Conservation (phyloP, 2,888 invertebrate species). For the Arge pagana region DNA sequence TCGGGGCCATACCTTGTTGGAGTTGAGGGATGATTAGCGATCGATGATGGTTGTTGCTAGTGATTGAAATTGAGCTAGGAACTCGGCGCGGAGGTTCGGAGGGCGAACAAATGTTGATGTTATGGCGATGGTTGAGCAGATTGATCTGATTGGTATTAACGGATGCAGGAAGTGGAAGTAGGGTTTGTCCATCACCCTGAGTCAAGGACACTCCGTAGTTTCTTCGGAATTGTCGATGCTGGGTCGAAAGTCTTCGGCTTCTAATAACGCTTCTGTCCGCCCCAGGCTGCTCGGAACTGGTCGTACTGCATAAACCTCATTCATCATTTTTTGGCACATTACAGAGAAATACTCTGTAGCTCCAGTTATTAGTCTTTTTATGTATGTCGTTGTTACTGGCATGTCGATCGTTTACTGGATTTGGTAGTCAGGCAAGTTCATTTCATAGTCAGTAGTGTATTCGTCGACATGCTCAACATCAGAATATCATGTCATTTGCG, state of each 20-base stretch:
- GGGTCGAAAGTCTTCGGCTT: conserved; percentile 47
- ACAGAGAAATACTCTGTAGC: background rate
- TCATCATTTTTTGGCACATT: conserved; percentile 20
- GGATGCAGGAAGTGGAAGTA: conserved; percentile 47
- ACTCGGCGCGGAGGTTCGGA: conserved; percentile 43
- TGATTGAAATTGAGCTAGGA: conserved; percentile 43
- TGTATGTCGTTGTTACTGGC: too few relatives aligned
- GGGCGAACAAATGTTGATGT: conserved; percentile 52
- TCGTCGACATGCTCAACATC: too few relatives aligned
- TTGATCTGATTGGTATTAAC: conserved; percentile 38
- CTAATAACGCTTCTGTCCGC: conserved; percentile 39
- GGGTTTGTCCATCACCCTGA: conserved; percentile 53
- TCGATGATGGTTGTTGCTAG: conserved; percentile 45
- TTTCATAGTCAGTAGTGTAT: too few relatives aligned
- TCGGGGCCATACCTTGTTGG: conserved; percentile 49
- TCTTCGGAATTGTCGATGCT: conserved; percentile 50
- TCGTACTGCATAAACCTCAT: conserved; percentile 45
- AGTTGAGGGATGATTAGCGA: conserved; percentile 45
- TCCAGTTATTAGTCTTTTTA: too few relatives aligned
- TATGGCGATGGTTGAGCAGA: conserved; percentile 37
- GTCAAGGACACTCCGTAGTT: conserved; percentile 52
- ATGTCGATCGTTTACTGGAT: too few relatives aligned
- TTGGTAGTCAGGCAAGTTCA: too few relatives aligned
- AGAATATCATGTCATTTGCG: too few relatives aligned
- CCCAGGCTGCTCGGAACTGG: conserved; percentile 43